phyloP scores from a whole-genome alignment of 2,888 invertebrate species.

The Oithona nana region DNA sequence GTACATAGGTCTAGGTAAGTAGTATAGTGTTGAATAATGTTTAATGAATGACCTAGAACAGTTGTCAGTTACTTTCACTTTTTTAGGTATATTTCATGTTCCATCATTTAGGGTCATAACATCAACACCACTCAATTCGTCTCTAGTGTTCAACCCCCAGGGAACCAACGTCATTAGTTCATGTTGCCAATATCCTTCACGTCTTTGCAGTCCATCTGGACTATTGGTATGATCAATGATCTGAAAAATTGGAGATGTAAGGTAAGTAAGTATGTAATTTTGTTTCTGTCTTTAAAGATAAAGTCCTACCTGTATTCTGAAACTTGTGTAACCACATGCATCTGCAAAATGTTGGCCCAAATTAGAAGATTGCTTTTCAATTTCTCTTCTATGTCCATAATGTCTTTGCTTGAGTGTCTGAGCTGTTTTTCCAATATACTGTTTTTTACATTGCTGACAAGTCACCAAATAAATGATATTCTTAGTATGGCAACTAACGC shows the following conservation, averaged over 20 bases:
- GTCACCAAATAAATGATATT: slow-evolving; percentile 13
- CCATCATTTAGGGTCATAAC: not conserved
- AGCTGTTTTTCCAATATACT: slow-evolving; percentile 12
- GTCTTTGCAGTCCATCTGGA: not conserved
- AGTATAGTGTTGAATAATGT: too few species aligned
- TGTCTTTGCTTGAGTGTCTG: slow-evolving; percentile 10
- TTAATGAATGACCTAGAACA: too few species aligned
- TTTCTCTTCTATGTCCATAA: slow-evolving; percentile 14
- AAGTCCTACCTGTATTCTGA: not conserved
- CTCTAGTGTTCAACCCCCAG: slow-evolving; percentile 6
- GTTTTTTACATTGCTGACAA: slow-evolving; percentile 9
- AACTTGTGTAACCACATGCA: slow-evolving; percentile 7
- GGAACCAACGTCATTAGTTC: slow-evolving; percentile 9
- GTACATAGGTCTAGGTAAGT: too few species aligned
- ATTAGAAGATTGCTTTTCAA: not conserved
- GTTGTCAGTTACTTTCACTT: too few species aligned
- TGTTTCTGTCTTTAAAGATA: not conserved
- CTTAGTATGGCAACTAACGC: not conserved
- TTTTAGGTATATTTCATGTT: too few species aligned
- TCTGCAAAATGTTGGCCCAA: slow-evolving; percentile 11
- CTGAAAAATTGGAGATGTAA: not conserved
- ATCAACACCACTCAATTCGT: not conserved
- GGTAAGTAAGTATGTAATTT: not conserved
- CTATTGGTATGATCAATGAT: not conserved
- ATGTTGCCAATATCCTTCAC: slow-evolving; percentile 15